These are phyloP conservation scores for Umimayanthus kanabou DNA, from an alignment of 92 coral and sea anemone genomes.

Conservation along the genomic window DNA sequence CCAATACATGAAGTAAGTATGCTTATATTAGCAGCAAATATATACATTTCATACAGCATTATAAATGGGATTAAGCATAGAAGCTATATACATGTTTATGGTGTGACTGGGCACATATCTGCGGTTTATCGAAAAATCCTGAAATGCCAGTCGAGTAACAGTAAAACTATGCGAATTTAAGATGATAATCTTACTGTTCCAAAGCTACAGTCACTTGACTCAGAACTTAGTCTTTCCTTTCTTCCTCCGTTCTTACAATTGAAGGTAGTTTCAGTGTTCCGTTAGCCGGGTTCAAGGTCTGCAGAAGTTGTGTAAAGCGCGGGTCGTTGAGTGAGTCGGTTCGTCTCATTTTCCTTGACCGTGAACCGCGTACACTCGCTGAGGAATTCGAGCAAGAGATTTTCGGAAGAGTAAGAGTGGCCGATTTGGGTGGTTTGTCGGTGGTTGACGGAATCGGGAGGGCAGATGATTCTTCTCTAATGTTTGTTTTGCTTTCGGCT, in stretches of 20 bases:
- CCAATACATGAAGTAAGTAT: no score
- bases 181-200: neutral
- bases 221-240: conserved; percentile 26
- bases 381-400: conserved; percentile 21
- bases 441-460: neutral
- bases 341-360: conserved; percentile 25
- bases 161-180: neutral
- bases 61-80: neutral
- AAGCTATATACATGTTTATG: neutral
- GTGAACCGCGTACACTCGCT: neutral
- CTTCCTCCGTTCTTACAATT: conserved; percentile 36
- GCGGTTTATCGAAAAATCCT: neutral
- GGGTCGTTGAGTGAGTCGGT: conserved; percentile 50
- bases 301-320: conserved; percentile 54
- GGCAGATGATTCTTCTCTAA: neutral
- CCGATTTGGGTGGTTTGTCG: neutral
- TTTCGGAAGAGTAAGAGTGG: conserved; percentile 20
- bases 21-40: neutral
- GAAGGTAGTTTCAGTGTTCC: conserved; percentile 48
- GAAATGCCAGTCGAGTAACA: neutral
- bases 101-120: neutral
- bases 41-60: neutral
- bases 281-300: conserved; percentile 42
- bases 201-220: neutral
- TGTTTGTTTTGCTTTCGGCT: neutral